Conservation (phyloP, 2,113 vertebrate genomes). For the Etheostoma spectabile region DNA sequence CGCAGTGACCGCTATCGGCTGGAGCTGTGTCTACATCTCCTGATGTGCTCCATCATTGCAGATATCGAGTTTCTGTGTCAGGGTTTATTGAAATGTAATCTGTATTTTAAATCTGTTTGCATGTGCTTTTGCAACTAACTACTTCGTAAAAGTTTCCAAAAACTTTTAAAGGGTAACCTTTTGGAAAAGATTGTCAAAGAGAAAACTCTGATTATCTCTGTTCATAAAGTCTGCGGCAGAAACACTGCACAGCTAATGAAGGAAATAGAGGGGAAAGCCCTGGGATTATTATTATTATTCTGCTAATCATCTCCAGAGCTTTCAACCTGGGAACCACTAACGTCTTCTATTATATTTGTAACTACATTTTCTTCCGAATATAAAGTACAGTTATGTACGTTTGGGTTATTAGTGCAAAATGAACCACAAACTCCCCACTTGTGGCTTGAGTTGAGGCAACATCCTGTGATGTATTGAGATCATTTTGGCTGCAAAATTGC, state of each 20-base stretch:
- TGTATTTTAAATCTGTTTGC: background rate
- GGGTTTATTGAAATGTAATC: background rate
- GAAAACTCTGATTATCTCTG: too few relatives aligned
- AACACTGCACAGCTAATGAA: too few relatives aligned
- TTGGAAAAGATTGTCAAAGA: too few relatives aligned
- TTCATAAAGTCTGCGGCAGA: too few relatives aligned
- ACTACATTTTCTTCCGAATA: too few relatives aligned
- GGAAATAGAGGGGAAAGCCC: too few relatives aligned
- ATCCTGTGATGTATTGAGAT: background rate
- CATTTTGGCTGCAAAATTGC: background rate
- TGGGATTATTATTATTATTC: background rate
- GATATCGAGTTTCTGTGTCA: background rate
- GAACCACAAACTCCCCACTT: conserved; percentile 1
- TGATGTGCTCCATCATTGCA: background rate
- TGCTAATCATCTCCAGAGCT: background rate
- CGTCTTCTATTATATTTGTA: too few relatives aligned
- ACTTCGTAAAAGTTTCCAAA: too few relatives aligned
- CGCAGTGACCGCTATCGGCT: too few relatives aligned
- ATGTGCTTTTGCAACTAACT: too few relatives aligned
- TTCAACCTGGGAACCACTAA: background rate
- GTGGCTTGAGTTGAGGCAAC: background rate
- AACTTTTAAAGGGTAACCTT: too few relatives aligned
- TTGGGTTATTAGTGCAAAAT: background rate
- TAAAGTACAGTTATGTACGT: background rate
- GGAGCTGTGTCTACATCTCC: background rate